A percentile compares a stretch with the other conserved stretches of the same genome.
Evolutionary conservation across 1,140 invertebrate genomes (phyloP).

Genomic region (Rhizoglyphus robini): DNA sequence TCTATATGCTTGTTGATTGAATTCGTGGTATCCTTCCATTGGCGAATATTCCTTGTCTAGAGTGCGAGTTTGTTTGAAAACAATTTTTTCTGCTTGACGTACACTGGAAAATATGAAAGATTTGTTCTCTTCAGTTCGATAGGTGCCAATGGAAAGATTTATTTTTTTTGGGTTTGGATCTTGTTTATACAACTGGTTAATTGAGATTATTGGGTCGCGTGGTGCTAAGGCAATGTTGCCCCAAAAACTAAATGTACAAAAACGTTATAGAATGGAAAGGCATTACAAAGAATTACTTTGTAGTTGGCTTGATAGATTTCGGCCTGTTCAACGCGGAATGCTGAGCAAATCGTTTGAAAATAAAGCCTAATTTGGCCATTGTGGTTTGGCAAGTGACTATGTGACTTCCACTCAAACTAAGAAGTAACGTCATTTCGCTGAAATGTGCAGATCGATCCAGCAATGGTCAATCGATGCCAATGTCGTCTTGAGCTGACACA

Average conservation of each 20-base stretch:
- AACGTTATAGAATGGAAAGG: background rate
- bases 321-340: background rate
- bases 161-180: conserved; percentile 16
- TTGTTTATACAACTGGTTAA: conserved; percentile 1
- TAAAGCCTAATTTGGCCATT: background rate
- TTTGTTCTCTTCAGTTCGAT: conserved; percentile 4
- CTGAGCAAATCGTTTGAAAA: background rate
- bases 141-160: conserved; percentile 5
- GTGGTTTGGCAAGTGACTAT: background rate
- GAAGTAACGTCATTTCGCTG: too few relatives aligned
- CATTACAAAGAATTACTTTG: too few relatives aligned
- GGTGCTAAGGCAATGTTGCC: background rate
- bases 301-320: background rate
- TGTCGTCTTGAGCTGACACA: too few relatives aligned
- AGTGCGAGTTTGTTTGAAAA: background rate
- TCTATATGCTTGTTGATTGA: background rate
- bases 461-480: too few relatives aligned
- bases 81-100: background rate
- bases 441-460: too few relatives aligned
- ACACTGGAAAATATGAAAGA: background rate
- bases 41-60: conserved; percentile 9
- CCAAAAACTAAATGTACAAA: background rate
- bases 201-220: conserved; percentile 2
- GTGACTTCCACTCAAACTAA: too few relatives aligned
- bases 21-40: background rate